Conservation (phyloP, 2,113 vertebrate genomes). For the Pseudorhombus dupliciocellatus region DNA sequence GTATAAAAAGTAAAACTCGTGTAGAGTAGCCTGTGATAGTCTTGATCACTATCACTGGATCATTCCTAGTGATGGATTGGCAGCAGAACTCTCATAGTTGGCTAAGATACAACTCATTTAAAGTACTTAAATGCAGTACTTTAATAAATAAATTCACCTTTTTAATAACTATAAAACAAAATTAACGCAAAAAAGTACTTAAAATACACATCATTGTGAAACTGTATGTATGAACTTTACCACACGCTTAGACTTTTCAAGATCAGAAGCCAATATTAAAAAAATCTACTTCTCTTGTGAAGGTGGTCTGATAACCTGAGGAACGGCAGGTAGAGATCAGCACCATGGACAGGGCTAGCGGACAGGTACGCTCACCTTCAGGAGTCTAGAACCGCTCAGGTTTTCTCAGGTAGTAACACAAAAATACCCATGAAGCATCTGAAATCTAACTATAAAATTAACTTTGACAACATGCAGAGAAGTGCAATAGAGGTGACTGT, state of each 20-base stretch:
- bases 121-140: background rate
- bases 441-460: background rate
- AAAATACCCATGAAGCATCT: background rate
- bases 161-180: background rate
- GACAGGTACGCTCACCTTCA: conserved; percentile 62
- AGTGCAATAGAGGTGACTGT: background rate
- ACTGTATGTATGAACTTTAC: background rate
- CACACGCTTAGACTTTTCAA: background rate
- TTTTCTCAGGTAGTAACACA: background rate
- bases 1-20: too few relatives aligned
- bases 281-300: background rate
- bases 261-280: background rate
- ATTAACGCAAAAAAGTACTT: background rate
- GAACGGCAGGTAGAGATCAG: conserved; percentile 58
- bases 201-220: background rate
- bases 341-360: conserved; percentile 68
- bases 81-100: too few relatives aligned
- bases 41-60: background rate
- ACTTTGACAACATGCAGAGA: background rate
- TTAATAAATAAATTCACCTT: background rate
- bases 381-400: background rate
- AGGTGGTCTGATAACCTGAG: conserved; percentile 18
- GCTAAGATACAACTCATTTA: background rate
- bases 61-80: background rate
- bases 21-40: too few relatives aligned